A percentile compares a stretch with the other conserved stretches of the same genome.
Evolutionary conservation across 2,113 vertebrate genomes (phyloP).

Genomic region (Trematocara nigrifrons): DNA sequence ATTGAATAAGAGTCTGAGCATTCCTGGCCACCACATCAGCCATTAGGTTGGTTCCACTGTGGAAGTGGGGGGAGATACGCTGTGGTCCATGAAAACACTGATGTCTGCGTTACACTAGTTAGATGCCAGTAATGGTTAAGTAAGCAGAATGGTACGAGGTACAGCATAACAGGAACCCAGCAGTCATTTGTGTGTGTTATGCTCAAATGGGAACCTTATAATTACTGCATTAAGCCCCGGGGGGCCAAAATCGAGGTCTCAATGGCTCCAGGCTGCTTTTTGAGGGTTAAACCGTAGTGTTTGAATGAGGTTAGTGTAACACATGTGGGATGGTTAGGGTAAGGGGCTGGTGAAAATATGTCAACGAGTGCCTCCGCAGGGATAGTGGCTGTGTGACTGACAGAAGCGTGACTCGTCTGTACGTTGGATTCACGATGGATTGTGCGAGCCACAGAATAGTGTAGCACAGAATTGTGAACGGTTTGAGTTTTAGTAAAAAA

Average conservation of each 20-base stretch:
- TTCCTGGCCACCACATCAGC: not conserved
- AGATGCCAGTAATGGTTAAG: constrained; percentile 3
- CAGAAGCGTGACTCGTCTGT: not conserved
- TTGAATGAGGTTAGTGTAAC: not conserved
- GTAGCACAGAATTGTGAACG: not conserved
- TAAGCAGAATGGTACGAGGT: not conserved
- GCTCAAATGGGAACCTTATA: not conserved
- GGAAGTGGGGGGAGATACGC: not conserved
- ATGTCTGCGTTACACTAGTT: not conserved
- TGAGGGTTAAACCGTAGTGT: not conserved
- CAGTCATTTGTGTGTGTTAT: not conserved
- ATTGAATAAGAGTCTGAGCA: not conserved
- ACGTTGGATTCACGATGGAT: not conserved
- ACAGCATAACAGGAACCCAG: not conserved
- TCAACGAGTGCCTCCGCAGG: not conserved
- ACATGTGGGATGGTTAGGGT: not conserved
- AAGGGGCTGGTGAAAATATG: not conserved
- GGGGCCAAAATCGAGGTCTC: not conserved
- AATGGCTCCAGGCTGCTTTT: not conserved
- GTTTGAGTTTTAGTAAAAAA: not conserved
- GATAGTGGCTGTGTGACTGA: not conserved
- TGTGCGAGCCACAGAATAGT: not conserved
- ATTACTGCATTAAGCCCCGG: not conserved
- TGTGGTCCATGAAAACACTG: constrained; percentile 1
- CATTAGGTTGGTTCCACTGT: not conserved